Evolutionary conservation across 1,140 invertebrate genomes (phyloP).

Genomic region (Hirudo medicinalis): DNA sequence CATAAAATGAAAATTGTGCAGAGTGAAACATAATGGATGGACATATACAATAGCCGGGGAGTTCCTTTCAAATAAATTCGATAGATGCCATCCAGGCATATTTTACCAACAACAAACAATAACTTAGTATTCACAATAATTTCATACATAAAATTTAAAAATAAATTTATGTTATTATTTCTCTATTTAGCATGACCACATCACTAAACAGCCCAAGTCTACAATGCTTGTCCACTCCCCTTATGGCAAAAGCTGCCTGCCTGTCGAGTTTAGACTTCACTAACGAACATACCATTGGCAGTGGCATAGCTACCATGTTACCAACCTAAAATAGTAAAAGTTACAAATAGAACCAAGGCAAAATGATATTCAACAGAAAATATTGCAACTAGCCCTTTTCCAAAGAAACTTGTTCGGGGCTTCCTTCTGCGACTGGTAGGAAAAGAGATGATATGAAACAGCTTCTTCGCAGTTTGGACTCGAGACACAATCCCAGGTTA

Average conservation of each 20-base stretch:
- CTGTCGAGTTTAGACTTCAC: constrained; percentile 5
- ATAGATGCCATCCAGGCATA: too few relatives aligned
- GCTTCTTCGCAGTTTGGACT: neutral
- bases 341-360: neutral
- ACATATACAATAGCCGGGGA: too few relatives aligned
- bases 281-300: neutral
- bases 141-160: too few relatives aligned
- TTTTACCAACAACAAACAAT: too few relatives aligned
- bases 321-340: neutral
- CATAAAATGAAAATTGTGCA: too few relatives aligned
- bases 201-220: constrained; percentile 1
- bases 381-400: neutral
- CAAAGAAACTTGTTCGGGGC: neutral
- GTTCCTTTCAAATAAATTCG: too few relatives aligned
- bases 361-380: neutral
- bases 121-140: too few relatives aligned
- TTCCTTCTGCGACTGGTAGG: neutral
- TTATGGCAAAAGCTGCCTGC: neutral
- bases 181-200: neutral
- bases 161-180: neutral
- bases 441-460: neutral
- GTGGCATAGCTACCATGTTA: neutral
- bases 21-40: too few relatives aligned
- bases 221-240: constrained; percentile 3
- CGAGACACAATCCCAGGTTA: neutral